phyloP scores from a whole-genome alignment of 1,140 invertebrate genomes.

The Planococcus citri region DNA sequence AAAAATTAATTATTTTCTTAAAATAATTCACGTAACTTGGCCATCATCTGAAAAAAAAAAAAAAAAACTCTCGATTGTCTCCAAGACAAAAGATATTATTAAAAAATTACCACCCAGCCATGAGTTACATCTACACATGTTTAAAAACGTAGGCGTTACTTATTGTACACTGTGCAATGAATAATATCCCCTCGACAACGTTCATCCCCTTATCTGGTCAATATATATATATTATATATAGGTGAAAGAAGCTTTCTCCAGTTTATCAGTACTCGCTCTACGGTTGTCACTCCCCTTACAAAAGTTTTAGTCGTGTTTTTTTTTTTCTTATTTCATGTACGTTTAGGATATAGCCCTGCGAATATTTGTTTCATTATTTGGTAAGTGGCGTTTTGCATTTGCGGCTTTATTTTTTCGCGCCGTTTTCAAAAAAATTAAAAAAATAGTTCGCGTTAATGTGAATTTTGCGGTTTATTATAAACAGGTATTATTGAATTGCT shows the following conservation, averaged over 20 bases:
- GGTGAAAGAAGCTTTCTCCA: conserved; percentile 7
- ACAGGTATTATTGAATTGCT: no score
- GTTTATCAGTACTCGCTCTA: conserved; percentile 12
- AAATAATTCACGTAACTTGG: no score
- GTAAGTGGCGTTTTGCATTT: no score
- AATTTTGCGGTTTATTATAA: no score
- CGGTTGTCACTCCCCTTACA: background rate
- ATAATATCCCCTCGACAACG: conserved; percentile 4
- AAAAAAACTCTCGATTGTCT: no score
- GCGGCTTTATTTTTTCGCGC: no score
- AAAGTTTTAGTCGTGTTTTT: background rate
- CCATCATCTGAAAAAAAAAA: no score
- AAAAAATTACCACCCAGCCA: background rate
- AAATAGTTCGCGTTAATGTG: no score
- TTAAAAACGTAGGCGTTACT: conserved; percentile 9
- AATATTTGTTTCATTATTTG: no score
- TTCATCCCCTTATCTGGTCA: conserved; percentile 4
- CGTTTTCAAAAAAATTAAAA: no score
- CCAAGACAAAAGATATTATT: background rate
- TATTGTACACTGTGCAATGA: background rate
- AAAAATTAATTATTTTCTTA: no score
- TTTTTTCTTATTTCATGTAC: background rate
- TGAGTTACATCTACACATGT: background rate
- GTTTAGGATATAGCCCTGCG: no score
- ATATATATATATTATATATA: conserved; percentile 16